A percentile compares a stretch with the other conserved stretches of the same genome.
phyloP scores from a whole-genome alignment of 2,888 invertebrate species.

The Stratiomys singularior region DNA sequence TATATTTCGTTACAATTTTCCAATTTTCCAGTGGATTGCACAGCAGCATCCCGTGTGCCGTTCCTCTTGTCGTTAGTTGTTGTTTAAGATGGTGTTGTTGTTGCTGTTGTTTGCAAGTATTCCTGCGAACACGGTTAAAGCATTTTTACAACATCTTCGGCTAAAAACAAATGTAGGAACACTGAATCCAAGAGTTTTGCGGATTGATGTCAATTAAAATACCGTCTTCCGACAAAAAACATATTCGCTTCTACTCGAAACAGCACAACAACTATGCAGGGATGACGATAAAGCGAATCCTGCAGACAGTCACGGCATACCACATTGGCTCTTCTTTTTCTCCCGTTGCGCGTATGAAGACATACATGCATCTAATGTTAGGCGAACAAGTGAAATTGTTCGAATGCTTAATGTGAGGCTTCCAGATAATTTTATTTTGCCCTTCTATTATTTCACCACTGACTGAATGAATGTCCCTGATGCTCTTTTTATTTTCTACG shows the following conservation, averaged over 20 bases:
- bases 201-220: constrained; percentile 53
- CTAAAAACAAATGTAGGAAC: background rate
- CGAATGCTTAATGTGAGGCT: constrained; percentile 37
- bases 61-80: no score
- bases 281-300: background rate
- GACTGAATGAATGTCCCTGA: constrained; percentile 1
- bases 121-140: background rate
- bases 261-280: background rate
- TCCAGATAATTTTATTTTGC: constrained; percentile 34
- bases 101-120: background rate
- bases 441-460: constrained; percentile 16
- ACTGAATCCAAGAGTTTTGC: constrained; percentile 1
- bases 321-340: background rate
- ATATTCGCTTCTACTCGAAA: constrained; percentile 7
- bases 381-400: constrained; percentile 42
- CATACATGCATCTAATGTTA: constrained; percentile 22
- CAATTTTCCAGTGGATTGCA: constrained; percentile 13
- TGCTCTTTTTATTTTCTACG: background rate
- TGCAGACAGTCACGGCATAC: constrained; percentile 2
- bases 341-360: background rate
- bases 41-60: background rate
- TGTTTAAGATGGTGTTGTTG: background rate
- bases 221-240: constrained; percentile 46
- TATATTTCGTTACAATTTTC: constrained; percentile 44
- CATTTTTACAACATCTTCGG: constrained; percentile 12